Base-by-base conservation (phyloP, 2,113 vertebrate species). In the Tachysurus vachellii region DNA sequence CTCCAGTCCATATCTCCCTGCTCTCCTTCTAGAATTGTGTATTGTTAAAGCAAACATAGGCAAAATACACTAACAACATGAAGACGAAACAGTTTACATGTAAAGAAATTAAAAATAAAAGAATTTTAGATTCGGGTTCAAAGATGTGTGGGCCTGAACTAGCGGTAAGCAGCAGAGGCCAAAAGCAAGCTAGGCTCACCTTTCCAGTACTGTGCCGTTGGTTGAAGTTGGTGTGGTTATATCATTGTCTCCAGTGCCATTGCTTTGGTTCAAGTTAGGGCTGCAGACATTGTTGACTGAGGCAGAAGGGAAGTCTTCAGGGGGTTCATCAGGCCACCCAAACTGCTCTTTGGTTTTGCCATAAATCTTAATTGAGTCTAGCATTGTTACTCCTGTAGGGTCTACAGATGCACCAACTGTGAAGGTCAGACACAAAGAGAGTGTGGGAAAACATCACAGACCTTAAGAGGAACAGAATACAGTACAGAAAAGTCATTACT, bases 311-410 rank as follows among this genome's bases (percentile, higher is more conserved):
- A 99, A 99, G 83, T 99, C 98, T 88, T 99, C 98, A 0, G 97
- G 98, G 31, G 98, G 97, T 83, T 99, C 98, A 6, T 99, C 98
- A 1, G 98, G 98, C 98, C 98, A 99, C 57, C 98, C 98, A 88
- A 99, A 99, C 94, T 99, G 98, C 91, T 99, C 98, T 90, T 99
- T 99, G n/a, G 98, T 98, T 95, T 99, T 99, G 85, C 98, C 98
- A 6, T 99, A 99, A 66, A 99, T 97, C 92, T 99, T 99, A 79
- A 99, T 94, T n/a, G 98, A 98, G 89, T 99, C 98, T 57, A 99
- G 96, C 98, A 99, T 99, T 10, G 98, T 99, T 91, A 99, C 98
- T 17, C 98, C 98, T 28, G 98, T 97, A 19, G 98, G 98, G 93
- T 99, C 98, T 88, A 98, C 98, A 0, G 98, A 99, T 13, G 98